Percentiles rank a stretch among this genome's conserved stretches.
Evolutionary conservation across 2,888 invertebrate species (phyloP).

Genomic region (Dryococelus australis): DNA sequence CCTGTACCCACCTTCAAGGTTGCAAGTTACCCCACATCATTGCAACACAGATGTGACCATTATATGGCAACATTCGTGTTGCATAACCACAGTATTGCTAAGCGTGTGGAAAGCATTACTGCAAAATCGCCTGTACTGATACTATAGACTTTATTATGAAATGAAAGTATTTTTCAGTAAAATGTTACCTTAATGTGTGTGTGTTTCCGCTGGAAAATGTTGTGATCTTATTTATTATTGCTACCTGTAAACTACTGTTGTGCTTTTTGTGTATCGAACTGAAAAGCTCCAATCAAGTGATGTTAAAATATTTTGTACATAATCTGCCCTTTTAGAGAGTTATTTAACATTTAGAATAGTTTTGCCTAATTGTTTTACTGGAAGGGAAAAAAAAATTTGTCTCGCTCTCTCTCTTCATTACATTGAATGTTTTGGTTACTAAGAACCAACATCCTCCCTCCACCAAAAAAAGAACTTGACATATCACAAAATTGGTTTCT

Average conservation of each 20-base stretch:
- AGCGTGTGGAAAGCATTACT: background rate
- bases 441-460: too few relatives aligned
- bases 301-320: background rate
- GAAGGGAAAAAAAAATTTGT: background rate
- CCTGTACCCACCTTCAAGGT: background rate
- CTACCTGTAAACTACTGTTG: background rate
- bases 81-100: background rate
- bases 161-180: background rate
- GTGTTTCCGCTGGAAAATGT: background rate
- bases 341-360: background rate
- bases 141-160: background rate
- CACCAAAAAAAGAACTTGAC: too few relatives aligned
- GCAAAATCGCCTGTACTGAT: background rate
- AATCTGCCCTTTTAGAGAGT: background rate
- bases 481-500: background rate
- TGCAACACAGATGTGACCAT: background rate
- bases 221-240: background rate
- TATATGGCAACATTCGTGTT: background rate
- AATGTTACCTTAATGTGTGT: background rate
- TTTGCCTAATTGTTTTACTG: background rate
- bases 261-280: background rate
- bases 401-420: too few relatives aligned
- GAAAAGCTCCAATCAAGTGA: background rate
- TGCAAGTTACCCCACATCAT: background rate
- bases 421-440: too few relatives aligned